Evolutionary conservation across 2,797 vertebrate species (phyloP).

Genomic region (Arnoldichthys spilopterus): DNA sequence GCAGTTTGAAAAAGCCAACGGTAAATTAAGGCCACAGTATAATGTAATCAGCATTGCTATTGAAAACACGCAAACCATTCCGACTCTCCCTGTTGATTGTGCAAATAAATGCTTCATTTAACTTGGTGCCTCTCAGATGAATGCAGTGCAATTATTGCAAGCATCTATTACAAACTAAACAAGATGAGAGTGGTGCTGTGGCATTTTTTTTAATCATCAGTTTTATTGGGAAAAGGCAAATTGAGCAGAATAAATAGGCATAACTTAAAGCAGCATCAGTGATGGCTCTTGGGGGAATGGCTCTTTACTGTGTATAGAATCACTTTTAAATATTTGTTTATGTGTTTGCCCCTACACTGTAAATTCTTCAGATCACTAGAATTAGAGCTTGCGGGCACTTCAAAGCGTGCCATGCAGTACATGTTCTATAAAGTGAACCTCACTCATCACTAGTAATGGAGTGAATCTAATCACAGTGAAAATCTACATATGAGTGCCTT

Average conservation of each 20-base stretch:
- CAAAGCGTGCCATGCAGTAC: conserved; percentile 1
- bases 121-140: conserved; percentile 39
- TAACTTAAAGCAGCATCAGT: conserved; percentile 12
- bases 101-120: conserved; percentile 55
- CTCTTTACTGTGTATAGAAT: conserved; percentile 11
- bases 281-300: background rate
- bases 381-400: background rate
- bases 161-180: conserved; percentile 45
- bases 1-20: conserved; percentile 42
- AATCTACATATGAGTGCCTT: background rate
- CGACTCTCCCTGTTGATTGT: conserved; percentile 49
- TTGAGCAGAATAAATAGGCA: conserved; percentile 37
- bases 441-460: conserved; percentile 37
- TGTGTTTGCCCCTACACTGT: background rate
- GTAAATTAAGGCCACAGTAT: conserved; percentile 54
- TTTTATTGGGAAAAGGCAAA: conserved; percentile 42
- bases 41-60: conserved; percentile 56
- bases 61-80: conserved; percentile 51
- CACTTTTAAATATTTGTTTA: conserved; percentile 18
- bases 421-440: conserved; percentile 10
- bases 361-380: background rate
- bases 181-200: conserved; percentile 18
- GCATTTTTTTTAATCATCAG: conserved; percentile 32
- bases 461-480: conserved; percentile 25
- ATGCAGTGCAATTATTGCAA: conserved; percentile 42